Percentiles rank a stretch among this genome's conserved stretches.
Evolutionary conservation across 2,888 invertebrate species (phyloP).

Genomic region (Rhodophaea formosa): DNA sequence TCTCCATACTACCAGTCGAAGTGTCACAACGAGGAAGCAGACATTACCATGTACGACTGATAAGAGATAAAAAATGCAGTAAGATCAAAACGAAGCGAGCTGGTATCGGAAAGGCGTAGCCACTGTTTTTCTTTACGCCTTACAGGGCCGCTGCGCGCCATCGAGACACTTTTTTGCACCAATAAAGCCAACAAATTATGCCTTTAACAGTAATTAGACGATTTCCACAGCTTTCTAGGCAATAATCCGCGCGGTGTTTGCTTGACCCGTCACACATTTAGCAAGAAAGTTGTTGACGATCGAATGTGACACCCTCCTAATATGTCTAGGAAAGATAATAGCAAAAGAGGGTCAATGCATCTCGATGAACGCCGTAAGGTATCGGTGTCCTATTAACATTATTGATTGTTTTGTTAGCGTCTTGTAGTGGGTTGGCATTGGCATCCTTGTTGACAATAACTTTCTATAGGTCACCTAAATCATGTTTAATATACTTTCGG

Average conservation of each 20-base stretch:
- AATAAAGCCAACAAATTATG: conserved; percentile 37
- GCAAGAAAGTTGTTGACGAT: conserved; percentile 18
- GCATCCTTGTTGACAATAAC: neutral
- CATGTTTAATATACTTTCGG: neutral
- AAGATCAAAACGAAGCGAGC: conserved; percentile 8
- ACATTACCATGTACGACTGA: conserved; percentile 16
- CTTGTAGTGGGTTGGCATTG: neutral
- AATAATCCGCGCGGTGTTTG: conserved; percentile 29
- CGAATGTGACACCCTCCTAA: conserved; percentile 16
- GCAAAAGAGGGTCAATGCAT: conserved; percentile 13
- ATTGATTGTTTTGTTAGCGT: conserved; percentile 4
- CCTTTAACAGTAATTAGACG: conserved; percentile 36
- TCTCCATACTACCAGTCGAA: conserved; percentile 4
- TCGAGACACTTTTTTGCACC: conserved; percentile 33
- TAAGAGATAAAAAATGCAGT: conserved; percentile 12
- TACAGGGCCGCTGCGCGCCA: conserved; percentile 28
- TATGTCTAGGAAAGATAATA: conserved; percentile 16
- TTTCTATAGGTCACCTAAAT: neutral
- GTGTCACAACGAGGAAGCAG: conserved; percentile 13
- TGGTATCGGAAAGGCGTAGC: conserved; percentile 15
- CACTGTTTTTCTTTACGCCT: conserved; percentile 20
- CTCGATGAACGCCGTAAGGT: conserved; percentile 10
- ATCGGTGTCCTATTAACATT: conserved; percentile 10
- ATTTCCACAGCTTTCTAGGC: conserved; percentile 31
- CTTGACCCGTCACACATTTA: conserved; percentile 31